A percentile compares a stretch with the other conserved stretches of the same genome.
Evolutionary conservation across 2,113 vertebrate genomes (phyloP).

Genomic region (Theristicus caerulescens): DNA sequence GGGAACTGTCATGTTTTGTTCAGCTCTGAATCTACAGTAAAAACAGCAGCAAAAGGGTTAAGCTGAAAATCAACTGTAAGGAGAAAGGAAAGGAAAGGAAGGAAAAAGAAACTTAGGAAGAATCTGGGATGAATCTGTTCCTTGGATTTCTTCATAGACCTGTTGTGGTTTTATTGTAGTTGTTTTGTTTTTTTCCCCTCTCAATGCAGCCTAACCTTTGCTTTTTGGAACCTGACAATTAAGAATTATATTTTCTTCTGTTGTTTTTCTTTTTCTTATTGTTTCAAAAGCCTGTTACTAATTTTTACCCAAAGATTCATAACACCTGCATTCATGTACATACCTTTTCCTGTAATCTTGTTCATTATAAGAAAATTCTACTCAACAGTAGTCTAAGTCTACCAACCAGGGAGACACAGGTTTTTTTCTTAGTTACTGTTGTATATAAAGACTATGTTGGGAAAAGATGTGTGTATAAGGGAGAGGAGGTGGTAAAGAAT

Average conservation of each 20-base stretch:
- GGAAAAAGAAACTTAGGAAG: not conserved
- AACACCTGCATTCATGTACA: not conserved
- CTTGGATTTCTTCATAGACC: not conserved
- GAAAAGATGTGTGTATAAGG: not conserved
- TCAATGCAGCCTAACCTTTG: not conserved
- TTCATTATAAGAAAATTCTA: not conserved
- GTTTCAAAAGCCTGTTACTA: not conserved
- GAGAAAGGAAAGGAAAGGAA: not conserved
- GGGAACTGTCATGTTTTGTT: not conserved
- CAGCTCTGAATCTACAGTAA: not conserved
- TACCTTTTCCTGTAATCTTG: not conserved
- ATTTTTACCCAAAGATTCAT: not conserved
- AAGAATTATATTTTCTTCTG: not conserved
- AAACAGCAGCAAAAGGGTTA: not conserved
- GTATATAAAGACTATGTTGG: not conserved
- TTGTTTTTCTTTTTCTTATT: not conserved
- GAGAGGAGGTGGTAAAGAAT: not conserved
- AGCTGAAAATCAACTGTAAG: not conserved
- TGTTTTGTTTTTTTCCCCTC: accelerated
- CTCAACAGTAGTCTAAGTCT: not conserved
- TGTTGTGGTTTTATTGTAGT: not conserved
- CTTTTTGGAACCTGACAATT: not conserved
- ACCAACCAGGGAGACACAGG: accelerated
- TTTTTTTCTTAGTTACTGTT: not conserved
- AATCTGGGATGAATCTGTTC: not conserved